phyloP scores from a whole-genome alignment of 1,140 invertebrate genomes.

The Ditylenchus dipsaci region DNA sequence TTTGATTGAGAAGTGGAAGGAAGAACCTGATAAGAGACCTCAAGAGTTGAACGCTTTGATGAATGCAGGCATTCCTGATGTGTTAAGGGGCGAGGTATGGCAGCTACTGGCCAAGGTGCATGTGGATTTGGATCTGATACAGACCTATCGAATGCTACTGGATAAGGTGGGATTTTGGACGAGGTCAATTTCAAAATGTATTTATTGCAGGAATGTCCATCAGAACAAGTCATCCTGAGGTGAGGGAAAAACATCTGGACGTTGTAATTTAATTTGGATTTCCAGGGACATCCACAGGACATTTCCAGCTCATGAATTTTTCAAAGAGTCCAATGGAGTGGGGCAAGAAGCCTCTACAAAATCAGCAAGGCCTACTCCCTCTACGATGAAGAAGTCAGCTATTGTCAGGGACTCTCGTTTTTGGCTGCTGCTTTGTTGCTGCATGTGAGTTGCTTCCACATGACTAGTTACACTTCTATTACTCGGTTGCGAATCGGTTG shows the following conservation, averaged over 20 bases:
- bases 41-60: constrained; percentile 74
- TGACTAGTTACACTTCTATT: no score
- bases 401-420: constrained; percentile 96
- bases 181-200: not conserved
- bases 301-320: constrained; percentile 96
- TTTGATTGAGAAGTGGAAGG: constrained; percentile 74
- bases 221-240: constrained; percentile 33
- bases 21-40: constrained; percentile 65
- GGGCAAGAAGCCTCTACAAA: constrained; percentile 92
- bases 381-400: constrained; percentile 92
- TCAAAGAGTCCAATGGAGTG: constrained; percentile 80
- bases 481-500: not conserved
- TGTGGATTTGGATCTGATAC: constrained; percentile 67
- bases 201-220: constrained; percentile 27
- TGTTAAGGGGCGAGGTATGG: constrained; percentile 86
- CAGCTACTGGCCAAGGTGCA: constrained; percentile 82
- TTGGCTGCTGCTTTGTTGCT: constrained; percentile 86
- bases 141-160: constrained; percentile 42
- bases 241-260: not conserved
- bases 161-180: constrained; percentile 33
- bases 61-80: constrained; percentile 84
- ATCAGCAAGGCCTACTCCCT: constrained; percentile 88
- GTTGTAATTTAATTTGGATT: constrained; percentile 57
- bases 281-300: constrained; percentile 89
- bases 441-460: constrained; percentile 74